phyloP scores from a whole-genome alignment of 2,888 invertebrate species.

The Stenodema calcarata region DNA sequence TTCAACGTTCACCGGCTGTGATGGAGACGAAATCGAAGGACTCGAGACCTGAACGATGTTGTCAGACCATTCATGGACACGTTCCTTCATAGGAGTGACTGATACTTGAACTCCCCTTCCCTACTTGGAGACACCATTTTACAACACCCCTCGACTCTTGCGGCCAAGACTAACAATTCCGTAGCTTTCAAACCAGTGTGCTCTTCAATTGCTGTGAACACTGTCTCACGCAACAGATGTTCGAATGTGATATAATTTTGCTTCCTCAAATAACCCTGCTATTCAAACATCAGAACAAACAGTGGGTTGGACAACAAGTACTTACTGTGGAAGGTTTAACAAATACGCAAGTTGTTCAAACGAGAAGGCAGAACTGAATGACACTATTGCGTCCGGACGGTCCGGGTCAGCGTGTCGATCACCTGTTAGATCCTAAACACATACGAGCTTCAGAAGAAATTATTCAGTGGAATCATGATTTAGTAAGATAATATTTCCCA shows the following conservation, averaged over 20 bases:
- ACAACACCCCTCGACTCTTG: neutral
- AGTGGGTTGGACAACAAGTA: too few species aligned
- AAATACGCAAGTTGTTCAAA: too few species aligned
- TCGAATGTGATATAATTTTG: neutral
- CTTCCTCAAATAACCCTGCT: too few species aligned
- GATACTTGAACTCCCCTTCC: neutral
- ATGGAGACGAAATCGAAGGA: neutral
- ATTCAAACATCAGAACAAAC: too few species aligned
- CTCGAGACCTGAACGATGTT: neutral
- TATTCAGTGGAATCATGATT: too few species aligned
- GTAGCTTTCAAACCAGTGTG: neutral
- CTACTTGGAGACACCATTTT: neutral
- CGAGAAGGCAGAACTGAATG: too few species aligned
- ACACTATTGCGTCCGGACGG: too few species aligned
- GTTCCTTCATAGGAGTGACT: neutral
- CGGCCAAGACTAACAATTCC: neutral
- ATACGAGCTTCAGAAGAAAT: too few species aligned
- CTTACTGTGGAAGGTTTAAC: too few species aligned
- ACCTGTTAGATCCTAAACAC: too few species aligned
- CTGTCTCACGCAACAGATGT: neutral
- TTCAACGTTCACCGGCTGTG: neutral
- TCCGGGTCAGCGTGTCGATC: too few species aligned
- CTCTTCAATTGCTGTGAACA: neutral
- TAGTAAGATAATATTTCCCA: too few species aligned
- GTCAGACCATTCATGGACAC: slow-evolving; percentile 2